Evolutionary conservation across 1,140 invertebrate species (phyloP).

Genomic region (Drosophila suzukii): DNA sequence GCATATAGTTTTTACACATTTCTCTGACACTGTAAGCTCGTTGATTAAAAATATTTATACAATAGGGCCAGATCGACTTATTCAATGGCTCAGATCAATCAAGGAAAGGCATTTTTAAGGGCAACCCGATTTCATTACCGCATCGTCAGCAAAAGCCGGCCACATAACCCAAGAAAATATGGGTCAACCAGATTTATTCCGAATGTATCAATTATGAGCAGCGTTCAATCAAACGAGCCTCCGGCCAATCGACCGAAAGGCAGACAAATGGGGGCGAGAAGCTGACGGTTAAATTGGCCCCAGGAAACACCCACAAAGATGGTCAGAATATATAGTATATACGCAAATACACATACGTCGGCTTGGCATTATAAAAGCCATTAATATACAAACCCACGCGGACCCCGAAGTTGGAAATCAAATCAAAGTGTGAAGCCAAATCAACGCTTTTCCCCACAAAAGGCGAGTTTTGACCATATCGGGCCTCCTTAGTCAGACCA

Average conservation of each 20-base stretch:
- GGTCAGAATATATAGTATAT: slow-evolving; percentile 12
- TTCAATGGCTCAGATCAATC: slow-evolving; percentile 47
- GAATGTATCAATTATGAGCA: slow-evolving; percentile 72
- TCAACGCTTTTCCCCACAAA: slow-evolving; percentile 51
- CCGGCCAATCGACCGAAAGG: slow-evolving; percentile 27
- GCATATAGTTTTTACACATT: neutral
- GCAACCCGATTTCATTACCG: slow-evolving; percentile 53
- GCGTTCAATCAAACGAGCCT: slow-evolving; percentile 69
- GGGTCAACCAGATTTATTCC: slow-evolving; percentile 57
- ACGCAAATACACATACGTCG: slow-evolving; percentile 39
- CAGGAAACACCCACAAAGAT: slow-evolving; percentile 33
- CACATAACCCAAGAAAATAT: slow-evolving; percentile 42
- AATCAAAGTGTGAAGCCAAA: slow-evolving; percentile 74
- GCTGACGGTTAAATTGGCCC: slow-evolving; percentile 76
- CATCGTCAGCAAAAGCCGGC: slow-evolving; percentile 16
- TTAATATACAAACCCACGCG: slow-evolving; percentile 61
- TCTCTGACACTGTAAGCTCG: neutral
- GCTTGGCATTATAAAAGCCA: slow-evolving; percentile 75
- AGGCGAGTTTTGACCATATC: slow-evolving; percentile 15
- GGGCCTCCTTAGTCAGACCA: slow-evolving; percentile 4
- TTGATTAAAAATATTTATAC: slow-evolving; percentile 7
- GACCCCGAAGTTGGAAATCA: slow-evolving; percentile 25
- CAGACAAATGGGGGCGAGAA: slow-evolving; percentile 49
- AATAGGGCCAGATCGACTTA: neutral
- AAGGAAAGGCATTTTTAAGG: slow-evolving; percentile 29